Evolutionary conservation across 2,888 invertebrate genomes (phyloP).

Genomic region (Leptinotarsa haldemani): DNA sequence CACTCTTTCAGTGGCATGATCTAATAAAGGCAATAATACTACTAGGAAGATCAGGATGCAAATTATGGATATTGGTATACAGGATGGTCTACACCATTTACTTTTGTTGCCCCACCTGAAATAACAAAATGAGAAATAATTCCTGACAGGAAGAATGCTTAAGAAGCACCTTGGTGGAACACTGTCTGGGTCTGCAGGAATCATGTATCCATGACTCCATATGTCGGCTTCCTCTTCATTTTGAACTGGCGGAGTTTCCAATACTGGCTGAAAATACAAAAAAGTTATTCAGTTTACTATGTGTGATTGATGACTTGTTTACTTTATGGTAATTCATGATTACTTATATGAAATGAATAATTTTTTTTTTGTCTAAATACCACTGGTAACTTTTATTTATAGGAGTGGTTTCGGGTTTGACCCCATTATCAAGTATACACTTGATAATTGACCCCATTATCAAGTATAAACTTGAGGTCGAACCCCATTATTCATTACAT

Average conservation of each 20-base stretch:
- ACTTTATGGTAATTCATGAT: too few relatives aligned
- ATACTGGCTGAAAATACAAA: constrained; percentile 71
- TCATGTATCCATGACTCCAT: constrained; percentile 80
- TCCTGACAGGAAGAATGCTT: background rate
- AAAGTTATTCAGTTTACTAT: too few relatives aligned
- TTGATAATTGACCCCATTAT: too few relatives aligned
- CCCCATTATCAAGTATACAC: too few relatives aligned
- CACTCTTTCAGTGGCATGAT: constrained; percentile 73
- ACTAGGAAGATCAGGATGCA: constrained; percentile 83
- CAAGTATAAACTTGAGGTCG: too few relatives aligned
- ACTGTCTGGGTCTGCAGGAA: constrained; percentile 74
- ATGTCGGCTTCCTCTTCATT: constrained; percentile 80
- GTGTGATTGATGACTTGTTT: too few relatives aligned
- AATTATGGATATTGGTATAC: constrained; percentile 85
- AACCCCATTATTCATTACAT: too few relatives aligned
- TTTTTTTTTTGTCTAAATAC: too few relatives aligned
- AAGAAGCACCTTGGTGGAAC: constrained; percentile 70
- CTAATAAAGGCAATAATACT: constrained; percentile 79
- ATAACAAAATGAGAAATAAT: constrained; percentile 15
- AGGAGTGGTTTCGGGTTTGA: too few relatives aligned
- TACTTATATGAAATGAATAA: too few relatives aligned
- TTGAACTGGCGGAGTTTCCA: constrained; percentile 74
- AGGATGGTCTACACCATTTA: constrained; percentile 83
- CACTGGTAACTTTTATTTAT: too few relatives aligned
- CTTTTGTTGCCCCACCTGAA: constrained; percentile 70